Evolutionary conservation across 1,140 invertebrate species (phyloP), one percentile per base, ranked within the genome.

Genomic region (Drosophila virilis): DNA sequence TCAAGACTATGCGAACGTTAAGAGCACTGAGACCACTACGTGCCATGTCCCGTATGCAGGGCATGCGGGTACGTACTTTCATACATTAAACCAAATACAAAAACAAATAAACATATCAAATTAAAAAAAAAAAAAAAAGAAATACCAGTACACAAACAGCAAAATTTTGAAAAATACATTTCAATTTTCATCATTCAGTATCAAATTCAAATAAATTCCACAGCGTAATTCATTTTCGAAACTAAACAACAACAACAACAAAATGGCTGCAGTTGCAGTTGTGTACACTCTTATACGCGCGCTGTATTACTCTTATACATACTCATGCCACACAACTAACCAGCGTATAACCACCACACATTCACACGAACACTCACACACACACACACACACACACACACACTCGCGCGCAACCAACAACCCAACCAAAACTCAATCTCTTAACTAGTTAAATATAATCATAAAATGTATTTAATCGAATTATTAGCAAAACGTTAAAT

Each of bases 1-100:
- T 98, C 96, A 98, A 98, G 97, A 98, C 97, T 93, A 98, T 98
- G 97, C 94, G 97, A 95, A 98, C 97, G 91, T 95, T 98, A 92
- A 96, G 97, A 94, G 97, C 97, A 93, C 95, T 98, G 93, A 96
- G 97, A 93, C 97, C 97, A 92, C 95, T 98, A 93, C 96, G 97
- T 94, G 97, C 97, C 93, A 97, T 98, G 96, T 98, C 97, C 94
- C 95, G 97, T 94, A 98, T 98, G 97, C 97, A 98, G 95, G 97
- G 97, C 94, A 98, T 98, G 97, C 96, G 97, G 96, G 97, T 98
- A 97, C 94, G 96, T 96, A 95, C 93, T 92, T 92, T 90, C 88
- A 90, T 90, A 86, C 79, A 65, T 74, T 71, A 66, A 52, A 55
- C 67, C 73, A 62, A 64, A 54, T 66, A 70, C 51, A 82, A 80